These are phyloP conservation scores for Trachymyrmex cornetzi DNA, from an alignment of 1,140 invertebrate species.

Conservation along the genomic window DNA sequence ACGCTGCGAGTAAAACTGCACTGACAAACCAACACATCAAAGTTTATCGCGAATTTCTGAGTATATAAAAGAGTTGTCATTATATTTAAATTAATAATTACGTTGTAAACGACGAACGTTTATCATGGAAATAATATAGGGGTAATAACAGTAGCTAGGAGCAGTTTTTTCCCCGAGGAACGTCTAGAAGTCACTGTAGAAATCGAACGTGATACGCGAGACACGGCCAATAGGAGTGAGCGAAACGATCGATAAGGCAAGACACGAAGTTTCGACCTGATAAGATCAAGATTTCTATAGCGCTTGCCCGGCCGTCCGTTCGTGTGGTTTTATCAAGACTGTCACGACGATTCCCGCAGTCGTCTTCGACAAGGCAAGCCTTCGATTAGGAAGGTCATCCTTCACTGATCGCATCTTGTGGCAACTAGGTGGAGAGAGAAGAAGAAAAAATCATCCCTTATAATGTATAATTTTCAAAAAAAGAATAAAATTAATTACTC, in stretches of 20 bases:
- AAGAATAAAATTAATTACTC: background rate
- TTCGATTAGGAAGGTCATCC: slow-evolving; percentile 19
- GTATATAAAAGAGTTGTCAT: background rate
- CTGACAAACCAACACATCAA: background rate
- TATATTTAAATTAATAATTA: background rate
- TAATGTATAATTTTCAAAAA: background rate
- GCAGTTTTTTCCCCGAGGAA: slow-evolving; percentile 26
- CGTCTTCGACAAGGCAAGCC: slow-evolving; percentile 17
- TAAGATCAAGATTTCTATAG: slow-evolving; percentile 54
- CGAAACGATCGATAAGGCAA: slow-evolving; percentile 56
- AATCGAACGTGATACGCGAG: slow-evolving; percentile 32
- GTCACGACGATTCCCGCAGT: slow-evolving; percentile 1
- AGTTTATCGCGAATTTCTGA: slow-evolving; percentile 4
- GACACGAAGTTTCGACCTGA: slow-evolving; percentile 52
- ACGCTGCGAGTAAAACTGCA: slow-evolving; percentile 19
- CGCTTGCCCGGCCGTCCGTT: slow-evolving; percentile 12
- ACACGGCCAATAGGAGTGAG: slow-evolving; percentile 30
- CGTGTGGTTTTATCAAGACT: slow-evolving; percentile 37
- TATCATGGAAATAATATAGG: background rate
- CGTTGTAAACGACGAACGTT: background rate
- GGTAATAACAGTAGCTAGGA: background rate
- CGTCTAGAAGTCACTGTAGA: slow-evolving; percentile 48
- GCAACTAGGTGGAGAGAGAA: background rate
- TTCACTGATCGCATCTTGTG: slow-evolving; percentile 10
- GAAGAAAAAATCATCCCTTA: background rate